Evolutionary conservation across 2,888 invertebrate species (phyloP).

Genomic region (Rhaphigaster nebulosa): DNA sequence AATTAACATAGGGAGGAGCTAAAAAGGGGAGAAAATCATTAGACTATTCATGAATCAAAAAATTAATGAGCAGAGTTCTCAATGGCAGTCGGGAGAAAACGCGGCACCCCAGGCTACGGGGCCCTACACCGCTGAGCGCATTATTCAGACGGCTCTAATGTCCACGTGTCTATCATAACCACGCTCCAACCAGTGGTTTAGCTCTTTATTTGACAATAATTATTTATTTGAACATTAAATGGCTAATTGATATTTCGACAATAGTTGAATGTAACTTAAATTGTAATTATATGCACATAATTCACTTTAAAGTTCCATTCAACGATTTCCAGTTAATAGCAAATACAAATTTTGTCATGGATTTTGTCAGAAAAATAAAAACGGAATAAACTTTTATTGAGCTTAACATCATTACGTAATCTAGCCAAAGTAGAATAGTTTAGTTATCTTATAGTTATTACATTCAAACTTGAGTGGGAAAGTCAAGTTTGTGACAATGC

Average conservation of each 20-base stretch:
- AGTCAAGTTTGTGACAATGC: not conserved
- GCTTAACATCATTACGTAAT: too few relatives aligned
- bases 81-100: conserved; percentile 31
- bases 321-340: too few relatives aligned
- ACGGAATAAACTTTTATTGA: too few relatives aligned
- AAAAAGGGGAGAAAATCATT: conserved; percentile 54
- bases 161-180: not conserved
- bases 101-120: conserved; percentile 11
- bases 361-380: too few relatives aligned
- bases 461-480: not conserved
- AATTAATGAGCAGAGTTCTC: conserved; percentile 55
- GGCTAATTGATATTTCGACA: too few relatives aligned
- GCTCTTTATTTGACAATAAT: not conserved
- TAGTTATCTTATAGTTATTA: too few relatives aligned
- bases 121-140: not conserved
- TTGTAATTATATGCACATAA: too few relatives aligned
- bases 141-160: not conserved
- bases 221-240: not conserved
- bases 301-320: too few relatives aligned
- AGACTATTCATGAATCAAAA: conserved; percentile 55
- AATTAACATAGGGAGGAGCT: conserved; percentile 53
- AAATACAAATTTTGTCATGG: too few relatives aligned
- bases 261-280: too few relatives aligned
- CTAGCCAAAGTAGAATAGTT: too few relatives aligned
- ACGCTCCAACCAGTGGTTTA: not conserved